Base-by-base conservation (phyloP, 2,113 vertebrate genomes). In the Nannospalax galili region DNA sequence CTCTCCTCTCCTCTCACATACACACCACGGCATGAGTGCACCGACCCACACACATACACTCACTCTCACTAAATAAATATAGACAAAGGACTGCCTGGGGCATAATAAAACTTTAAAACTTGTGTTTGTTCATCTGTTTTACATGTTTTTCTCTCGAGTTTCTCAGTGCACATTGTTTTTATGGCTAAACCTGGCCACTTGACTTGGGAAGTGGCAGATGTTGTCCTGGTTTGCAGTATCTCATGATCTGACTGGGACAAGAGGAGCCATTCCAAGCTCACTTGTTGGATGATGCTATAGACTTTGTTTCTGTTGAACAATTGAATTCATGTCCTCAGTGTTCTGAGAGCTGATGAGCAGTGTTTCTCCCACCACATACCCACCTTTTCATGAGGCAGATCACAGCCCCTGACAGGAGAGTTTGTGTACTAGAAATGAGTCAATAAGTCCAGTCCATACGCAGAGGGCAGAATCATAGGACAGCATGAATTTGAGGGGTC, bases 201-300 rank as follows among this genome's bases (percentile, higher is more conserved):
- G 17, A 58, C 24, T 40, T 22, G 3, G 5, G 40, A 69, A 9
- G 2, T 6, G 20, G 20, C 8, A 40, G 30, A 30, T 26, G 22
- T 3, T n/a, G n/a, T 45, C 58, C 32, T 16, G 32, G 1, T 58
- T 7, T 42, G 10, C 22, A n/a, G 17, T 10, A 20, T 30, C 20
- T 52, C 19, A 73, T 45, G 28, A n/a, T 20, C 28, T 14, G 5
- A 4, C 56, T 45, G 62, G 40, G 37, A 5, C 28, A 30, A 62
- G 37, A 22, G 45, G 12, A 60, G 1, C 17, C 26, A 16, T 37
- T 14, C 26, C 1, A 4, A 24, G 24, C 32, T 70, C 80, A 81
- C 12, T 8, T 3, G 7, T 0, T 1, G 10, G 32, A 12, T n/a
- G 17, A 10, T 7, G 0, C 1, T n/a, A 2, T 0, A 12, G 37